Conservation (phyloP, 2,888 invertebrate species). For the Aporophyla lueneburgensis region DNA sequence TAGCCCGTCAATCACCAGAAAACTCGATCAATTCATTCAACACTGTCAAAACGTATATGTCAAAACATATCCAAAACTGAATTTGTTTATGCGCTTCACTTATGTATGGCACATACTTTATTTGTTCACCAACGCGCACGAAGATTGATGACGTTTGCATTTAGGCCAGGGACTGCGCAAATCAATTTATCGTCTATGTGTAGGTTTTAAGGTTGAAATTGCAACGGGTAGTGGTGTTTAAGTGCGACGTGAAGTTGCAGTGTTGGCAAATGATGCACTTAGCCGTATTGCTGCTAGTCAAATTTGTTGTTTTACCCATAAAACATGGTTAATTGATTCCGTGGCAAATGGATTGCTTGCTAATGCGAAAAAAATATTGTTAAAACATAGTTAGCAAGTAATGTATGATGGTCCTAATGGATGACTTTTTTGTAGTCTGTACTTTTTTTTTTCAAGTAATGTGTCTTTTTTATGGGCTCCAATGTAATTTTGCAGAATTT, state of each 20-base stretch:
- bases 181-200: constrained; percentile 35
- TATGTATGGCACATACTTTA: constrained; percentile 77
- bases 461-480: constrained; percentile 52
- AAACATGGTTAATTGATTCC: constrained; percentile 74
- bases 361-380: constrained; percentile 74
- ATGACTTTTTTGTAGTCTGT: constrained; percentile 40
- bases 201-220: constrained; percentile 41
- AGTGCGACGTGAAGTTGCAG: constrained; percentile 68
- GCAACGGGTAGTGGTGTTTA: not conserved
- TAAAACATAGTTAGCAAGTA: constrained; percentile 64
- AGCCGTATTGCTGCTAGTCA: constrained; percentile 77
- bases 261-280: constrained; percentile 81
- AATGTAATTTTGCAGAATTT: constrained; percentile 53
- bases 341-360: constrained; percentile 72
- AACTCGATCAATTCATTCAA: constrained; percentile 39
- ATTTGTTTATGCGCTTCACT: constrained; percentile 79
- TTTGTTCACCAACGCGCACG: constrained; percentile 77
- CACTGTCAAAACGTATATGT: constrained; percentile 52
- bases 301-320: constrained; percentile 77
- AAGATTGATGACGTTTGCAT: constrained; percentile 78
- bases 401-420: constrained; percentile 57
- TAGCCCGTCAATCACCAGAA: constrained; percentile 28
- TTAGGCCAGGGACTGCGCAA: constrained; percentile 31
- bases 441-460: constrained; percentile 48
- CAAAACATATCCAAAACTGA: constrained; percentile 70